These are phyloP conservation scores for Peromyscus eremicus DNA, from an alignment of 2,797 vertebrate species.

Conservation along the genomic window DNA sequence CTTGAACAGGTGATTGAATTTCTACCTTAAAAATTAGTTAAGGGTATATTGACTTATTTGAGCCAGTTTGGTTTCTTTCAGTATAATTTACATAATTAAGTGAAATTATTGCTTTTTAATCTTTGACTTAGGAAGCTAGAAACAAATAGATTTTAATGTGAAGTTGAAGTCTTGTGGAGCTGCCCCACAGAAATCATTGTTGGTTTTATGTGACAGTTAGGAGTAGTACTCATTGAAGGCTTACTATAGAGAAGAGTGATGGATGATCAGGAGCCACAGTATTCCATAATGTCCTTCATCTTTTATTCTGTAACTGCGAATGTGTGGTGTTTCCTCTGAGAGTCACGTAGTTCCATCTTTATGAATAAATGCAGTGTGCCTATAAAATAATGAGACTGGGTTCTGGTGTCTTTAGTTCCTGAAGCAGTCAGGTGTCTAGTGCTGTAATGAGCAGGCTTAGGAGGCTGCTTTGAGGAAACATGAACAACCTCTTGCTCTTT, in stretches of 20 bases:
- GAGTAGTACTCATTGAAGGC: constrained; percentile 2
- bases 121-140: constrained; percentile 35
- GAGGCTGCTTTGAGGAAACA: constrained; percentile 27
- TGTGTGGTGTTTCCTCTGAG: constrained; percentile 40
- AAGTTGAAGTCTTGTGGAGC: neutral
- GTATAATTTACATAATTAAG: constrained; percentile 19
- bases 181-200: neutral
- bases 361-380: constrained; percentile 77
- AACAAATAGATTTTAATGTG: constrained; percentile 34
- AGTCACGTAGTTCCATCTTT: neutral
- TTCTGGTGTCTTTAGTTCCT: constrained; percentile 66
- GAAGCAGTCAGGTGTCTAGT: neutral
- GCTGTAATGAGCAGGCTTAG: neutral
- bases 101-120: constrained; percentile 54
- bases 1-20: constrained; percentile 60
- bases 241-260: neutral
- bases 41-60: constrained; percentile 13
- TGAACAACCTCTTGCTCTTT: constrained; percentile 10
- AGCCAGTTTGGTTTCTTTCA: constrained; percentile 15
- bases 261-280: neutral
- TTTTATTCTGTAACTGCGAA: constrained; percentile 58
- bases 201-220: neutral
- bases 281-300: neutral
- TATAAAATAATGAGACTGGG: constrained; percentile 80
- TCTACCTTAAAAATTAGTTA: constrained; percentile 61